Conservation (phyloP, 2,113 vertebrate genomes). For the Sclerurus mexicanus region DNA sequence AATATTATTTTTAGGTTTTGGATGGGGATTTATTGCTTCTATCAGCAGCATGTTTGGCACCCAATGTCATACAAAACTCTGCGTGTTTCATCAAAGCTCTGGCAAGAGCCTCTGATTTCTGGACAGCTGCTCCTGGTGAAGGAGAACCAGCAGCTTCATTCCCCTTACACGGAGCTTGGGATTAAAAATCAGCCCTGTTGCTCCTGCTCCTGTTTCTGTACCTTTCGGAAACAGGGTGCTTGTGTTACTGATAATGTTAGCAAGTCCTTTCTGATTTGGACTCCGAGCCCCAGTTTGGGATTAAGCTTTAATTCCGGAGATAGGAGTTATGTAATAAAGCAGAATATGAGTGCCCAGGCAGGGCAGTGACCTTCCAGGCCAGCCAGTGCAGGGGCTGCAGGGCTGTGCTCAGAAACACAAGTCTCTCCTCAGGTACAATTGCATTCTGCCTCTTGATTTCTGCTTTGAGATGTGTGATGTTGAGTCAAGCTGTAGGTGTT, state of each 20-base stretch:
- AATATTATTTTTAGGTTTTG: conserved; percentile 65
- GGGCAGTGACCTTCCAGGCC: not conserved
- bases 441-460: not conserved
- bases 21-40: conserved; percentile 56
- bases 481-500: not conserved
- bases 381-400: not conserved
- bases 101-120: conserved; percentile 22
- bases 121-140: conserved; percentile 21
- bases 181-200: not conserved
- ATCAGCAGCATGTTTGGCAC: conserved; percentile 57
- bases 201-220: not conserved
- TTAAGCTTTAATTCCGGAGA: conserved; percentile 56
- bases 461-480: not conserved
- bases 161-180: not conserved
- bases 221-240: not conserved
- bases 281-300: not conserved
- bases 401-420: not conserved
- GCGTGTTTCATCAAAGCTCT: conserved; percentile 31
- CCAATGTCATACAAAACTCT: not conserved
- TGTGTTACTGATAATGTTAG: not conserved
- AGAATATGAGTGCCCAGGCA: not conserved
- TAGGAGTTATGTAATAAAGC: not conserved
- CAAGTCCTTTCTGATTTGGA: not conserved
- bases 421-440: not conserved
- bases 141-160: conserved; percentile 17